phyloP scores from a whole-genome alignment of 2,113 vertebrate genomes.

The Nyctereutes procyonoides region DNA sequence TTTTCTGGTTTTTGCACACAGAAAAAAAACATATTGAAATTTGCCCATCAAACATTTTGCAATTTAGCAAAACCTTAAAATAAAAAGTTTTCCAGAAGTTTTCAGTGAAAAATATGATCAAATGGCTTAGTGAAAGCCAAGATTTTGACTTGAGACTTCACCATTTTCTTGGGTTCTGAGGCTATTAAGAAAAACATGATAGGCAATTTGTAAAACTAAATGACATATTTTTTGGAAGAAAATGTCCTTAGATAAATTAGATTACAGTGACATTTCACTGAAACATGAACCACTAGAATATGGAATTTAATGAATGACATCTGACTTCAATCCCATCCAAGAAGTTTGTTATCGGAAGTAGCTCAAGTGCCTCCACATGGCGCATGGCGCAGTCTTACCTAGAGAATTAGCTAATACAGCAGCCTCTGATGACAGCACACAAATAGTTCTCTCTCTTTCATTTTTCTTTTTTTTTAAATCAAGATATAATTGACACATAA shows the following conservation, averaged over 20 bases:
- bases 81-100: slow-evolving; percentile 64
- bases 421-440: not conserved
- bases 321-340: slow-evolving; percentile 44
- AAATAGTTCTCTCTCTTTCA: not conserved
- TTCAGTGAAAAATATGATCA: slow-evolving; percentile 55
- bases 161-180: slow-evolving; percentile 50
- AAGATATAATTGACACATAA: not conserved
- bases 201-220: slow-evolving; percentile 73
- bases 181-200: slow-evolving; percentile 64
- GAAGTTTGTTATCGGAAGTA: slow-evolving; percentile 32
- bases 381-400: not conserved
- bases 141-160: slow-evolving; percentile 44
- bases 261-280: slow-evolving; percentile 52
- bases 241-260: slow-evolving; percentile 57
- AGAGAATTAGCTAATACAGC: not conserved
- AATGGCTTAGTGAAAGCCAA: slow-evolving; percentile 43
- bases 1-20: slow-evolving; percentile 46
- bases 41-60: slow-evolving; percentile 48
- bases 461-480: not conserved
- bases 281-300: slow-evolving; percentile 22
- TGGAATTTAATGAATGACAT: slow-evolving; percentile 51
- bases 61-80: slow-evolving; percentile 57
- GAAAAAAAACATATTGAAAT: slow-evolving; percentile 57
- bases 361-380: not conserved
- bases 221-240: slow-evolving; percentile 53